phyloP scores from a whole-genome alignment of 2,113 vertebrate genomes.

The Percopsis transmontana region DNA sequence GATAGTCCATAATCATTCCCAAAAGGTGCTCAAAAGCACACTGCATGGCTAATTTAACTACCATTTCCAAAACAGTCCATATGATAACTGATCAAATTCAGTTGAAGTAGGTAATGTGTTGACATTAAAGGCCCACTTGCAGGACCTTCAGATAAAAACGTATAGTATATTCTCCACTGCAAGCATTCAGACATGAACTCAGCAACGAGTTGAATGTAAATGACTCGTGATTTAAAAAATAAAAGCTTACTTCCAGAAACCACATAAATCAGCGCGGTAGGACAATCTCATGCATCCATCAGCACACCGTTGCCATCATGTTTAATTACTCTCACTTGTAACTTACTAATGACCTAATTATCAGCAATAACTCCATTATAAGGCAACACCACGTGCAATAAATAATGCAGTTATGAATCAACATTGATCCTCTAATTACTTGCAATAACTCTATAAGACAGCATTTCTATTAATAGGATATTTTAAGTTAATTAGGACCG shows the following conservation, averaged over 20 bases:
- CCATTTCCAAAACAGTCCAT: conserved; percentile 20
- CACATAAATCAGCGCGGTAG: too few species aligned
- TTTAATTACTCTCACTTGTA: neutral
- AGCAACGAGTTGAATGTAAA: too few species aligned
- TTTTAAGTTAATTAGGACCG: neutral
- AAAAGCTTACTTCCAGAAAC: too few species aligned
- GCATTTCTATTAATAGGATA: neutral
- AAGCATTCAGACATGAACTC: too few species aligned
- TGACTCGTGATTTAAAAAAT: too few species aligned
- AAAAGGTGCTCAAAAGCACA: too few species aligned
- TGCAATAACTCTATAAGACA: neutral
- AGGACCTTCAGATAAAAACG: neutral
- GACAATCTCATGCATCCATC: too few species aligned
- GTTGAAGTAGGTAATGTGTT: neutral
- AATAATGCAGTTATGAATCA: neutral
- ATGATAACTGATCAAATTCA: conserved; percentile 22
- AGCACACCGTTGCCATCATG: neutral
- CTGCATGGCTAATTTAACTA: conserved; percentile 5
- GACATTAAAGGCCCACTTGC: neutral
- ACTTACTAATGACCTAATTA: neutral
- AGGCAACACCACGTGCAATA: neutral
- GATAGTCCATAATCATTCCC: too few species aligned
- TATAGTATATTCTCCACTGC: neutral
- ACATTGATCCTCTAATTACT: neutral
- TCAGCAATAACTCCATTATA: neutral